A percentile compares a stretch with the other conserved stretches of the same genome.
Conservation (phyloP, 2,113 vertebrate species). For the Tychaedon coryphoeus region DNA sequence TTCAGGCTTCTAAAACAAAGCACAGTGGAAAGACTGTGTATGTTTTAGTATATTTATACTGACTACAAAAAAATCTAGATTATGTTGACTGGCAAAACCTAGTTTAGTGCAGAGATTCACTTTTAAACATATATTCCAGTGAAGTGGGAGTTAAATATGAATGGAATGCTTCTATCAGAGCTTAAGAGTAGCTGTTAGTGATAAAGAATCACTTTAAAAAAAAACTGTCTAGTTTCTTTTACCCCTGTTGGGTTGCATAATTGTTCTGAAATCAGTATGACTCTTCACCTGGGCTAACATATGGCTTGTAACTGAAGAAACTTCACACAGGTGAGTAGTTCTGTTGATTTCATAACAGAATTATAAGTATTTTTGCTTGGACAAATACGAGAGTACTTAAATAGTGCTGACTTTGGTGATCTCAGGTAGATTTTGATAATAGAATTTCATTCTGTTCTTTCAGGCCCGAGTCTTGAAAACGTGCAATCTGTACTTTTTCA, state of each 20-base stretch:
- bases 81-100: neutral
- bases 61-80: neutral
- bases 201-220: neutral
- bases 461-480: neutral
- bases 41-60: neutral
- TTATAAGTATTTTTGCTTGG: neutral
- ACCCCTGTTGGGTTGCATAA: neutral
- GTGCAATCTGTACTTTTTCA: neutral
- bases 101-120: neutral
- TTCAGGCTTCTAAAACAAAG: conserved; percentile 26
- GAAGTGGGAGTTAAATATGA: neutral
- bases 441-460: neutral
- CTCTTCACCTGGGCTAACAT: neutral
- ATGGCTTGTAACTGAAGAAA: neutral
- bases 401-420: neutral
- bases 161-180: neutral
- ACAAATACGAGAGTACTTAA: neutral
- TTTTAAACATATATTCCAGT: neutral
- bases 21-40: neutral
- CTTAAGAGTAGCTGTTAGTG: neutral
- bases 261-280: neutral
- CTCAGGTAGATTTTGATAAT: neutral
- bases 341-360: neutral
- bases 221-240: neutral
- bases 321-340: neutral